Base-by-base conservation (phyloP, 2,888 invertebrate genomes). In the Cantharis flavilabris region DNA sequence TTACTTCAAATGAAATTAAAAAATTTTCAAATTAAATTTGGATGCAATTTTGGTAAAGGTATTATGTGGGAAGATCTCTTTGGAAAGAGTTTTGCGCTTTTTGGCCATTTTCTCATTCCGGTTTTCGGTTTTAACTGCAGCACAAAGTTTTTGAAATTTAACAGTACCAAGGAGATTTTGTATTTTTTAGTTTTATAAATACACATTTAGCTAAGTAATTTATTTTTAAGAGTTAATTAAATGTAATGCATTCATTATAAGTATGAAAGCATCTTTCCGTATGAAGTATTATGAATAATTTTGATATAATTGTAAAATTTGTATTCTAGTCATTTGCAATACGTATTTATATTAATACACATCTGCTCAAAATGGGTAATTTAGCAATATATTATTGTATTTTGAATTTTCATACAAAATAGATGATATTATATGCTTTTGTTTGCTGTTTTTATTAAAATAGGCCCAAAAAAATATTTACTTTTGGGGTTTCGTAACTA, bases 281-380 rank as follows among this genome's bases (percentile, higher is more conserved):
- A 76, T 65, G 63, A 78, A 78, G 78, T 78, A 78, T 78, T 78
- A 77, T 28, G 23, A 70, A 76, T 76, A 72, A 80, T 79, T 78
- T 82, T 82, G 76, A 80, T 82, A 80, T 81, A 83, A 81, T 81
- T 83, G 82, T 83, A 82, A 82, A 81, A 76, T 72, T 79, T 83
- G 81, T 84, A 84, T 83, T 85, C 85, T 85, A 85, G 85, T 85
- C 85, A 80, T 83, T 83, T 84, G 83, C 84, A 84, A 84, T 84
- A 84, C 83, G 82, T 85, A 83, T 84, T 72, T 84, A 79, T 81
- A 82, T 83, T 71, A 69, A 83, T 82, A 84, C 84, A 84, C 76
- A 84, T 85, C 84, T 85, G 85, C 85, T 85, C 85, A 85, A 85
- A 49, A 81, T 78, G 82, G 82, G 81, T 79, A 82, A 71, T 71